Evolutionary conservation across 1,140 invertebrate species (phyloP), one percentile per base, ranked within the genome.

Genomic region (Harpegnathos saltator): DNA sequence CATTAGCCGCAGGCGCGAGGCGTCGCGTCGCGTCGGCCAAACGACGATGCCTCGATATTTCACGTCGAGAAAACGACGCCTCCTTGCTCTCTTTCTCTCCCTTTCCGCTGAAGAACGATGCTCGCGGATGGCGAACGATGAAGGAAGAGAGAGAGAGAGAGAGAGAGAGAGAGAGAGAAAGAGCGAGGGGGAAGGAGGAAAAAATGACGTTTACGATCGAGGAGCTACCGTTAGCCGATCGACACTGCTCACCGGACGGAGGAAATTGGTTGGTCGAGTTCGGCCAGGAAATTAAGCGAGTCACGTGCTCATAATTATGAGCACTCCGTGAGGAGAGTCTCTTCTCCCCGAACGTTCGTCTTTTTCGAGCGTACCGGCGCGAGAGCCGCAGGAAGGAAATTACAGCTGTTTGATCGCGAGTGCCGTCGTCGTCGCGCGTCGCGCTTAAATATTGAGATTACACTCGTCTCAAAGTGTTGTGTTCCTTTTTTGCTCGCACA

Each of bases 231-330:
- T 52, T 73, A 62, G 33, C 59, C 71, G 82, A 83, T 85, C 65
- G 66, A 83, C 82, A 73, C 44, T 77, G 82, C 69, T 65, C 44
- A 33, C 29, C 48, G 62, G 83, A 83, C 63, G 88, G 73, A 91
- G 90, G 89, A 91, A 91, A 92, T 91, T 92, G 85, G 88, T 88
- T 88, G 83, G 87, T 86, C 84, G 80, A 90, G 86, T 91, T 89
- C 89, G 85, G 81, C 38, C 89, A 91, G 91, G 92, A 92, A 92
- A 93, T 93, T 93, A 92, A 92, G 92, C 89, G 88, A 92, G 91
- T 92, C 91, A 92, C 91, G 91, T 92, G 91, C 87, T 90, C 89
- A 91, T 92, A 92, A 93, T 92, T 92, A 92, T 92, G 90, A 91
- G 86, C 85, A 89, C 90, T 91, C 78, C 87, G 66, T 77, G 86